phyloP scores from a whole-genome alignment of 2,797 vertebrate species.

The Periophthalmus magnuspinnatus region DNA sequence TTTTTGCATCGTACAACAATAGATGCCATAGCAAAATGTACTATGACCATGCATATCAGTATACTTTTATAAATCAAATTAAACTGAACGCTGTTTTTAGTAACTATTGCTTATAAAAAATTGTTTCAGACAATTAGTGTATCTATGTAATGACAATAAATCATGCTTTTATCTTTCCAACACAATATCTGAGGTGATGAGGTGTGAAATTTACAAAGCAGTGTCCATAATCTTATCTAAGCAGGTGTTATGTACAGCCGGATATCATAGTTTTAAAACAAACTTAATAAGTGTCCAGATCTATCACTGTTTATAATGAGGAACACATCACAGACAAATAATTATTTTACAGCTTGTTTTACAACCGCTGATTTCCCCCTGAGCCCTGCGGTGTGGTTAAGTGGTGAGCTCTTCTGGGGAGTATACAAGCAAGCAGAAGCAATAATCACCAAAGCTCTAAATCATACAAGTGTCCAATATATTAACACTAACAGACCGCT shows the following conservation, averaged over 20 bases:
- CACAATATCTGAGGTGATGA: slow-evolving; percentile 7
- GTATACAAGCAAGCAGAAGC: not conserved
- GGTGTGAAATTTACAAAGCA: slow-evolving; percentile 33
- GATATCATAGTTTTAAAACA: slow-evolving; percentile 13
- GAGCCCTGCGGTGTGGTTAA: not conserved
- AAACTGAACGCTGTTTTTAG: not conserved
- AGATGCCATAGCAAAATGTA: too few relatives aligned
- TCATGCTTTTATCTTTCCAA: slow-evolving; percentile 28
- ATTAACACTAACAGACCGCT: not conserved
- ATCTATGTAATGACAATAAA: slow-evolving; percentile 43
- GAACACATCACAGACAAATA: slow-evolving; percentile 43
- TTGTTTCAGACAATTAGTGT: not conserved
- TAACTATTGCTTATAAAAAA: not conserved
- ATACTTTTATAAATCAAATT: not conserved
- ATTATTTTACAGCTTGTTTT: slow-evolving; percentile 53
- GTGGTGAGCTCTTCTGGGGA: not conserved
- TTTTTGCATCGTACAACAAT: too few relatives aligned
- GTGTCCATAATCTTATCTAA: slow-evolving; percentile 40
- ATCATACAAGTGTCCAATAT: not conserved
- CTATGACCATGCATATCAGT: not conserved
- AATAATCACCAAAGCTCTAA: not conserved
- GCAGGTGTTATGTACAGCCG: slow-evolving; percentile 19
- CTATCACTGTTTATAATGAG: slow-evolving; percentile 16
- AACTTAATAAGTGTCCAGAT: slow-evolving; percentile 38
- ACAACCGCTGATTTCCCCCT: slow-evolving; percentile 13